These are phyloP conservation scores for Notoglanidium macrostoma DNA, from an alignment of 2,797 vertebrate genomes.

Conservation along the genomic window DNA sequence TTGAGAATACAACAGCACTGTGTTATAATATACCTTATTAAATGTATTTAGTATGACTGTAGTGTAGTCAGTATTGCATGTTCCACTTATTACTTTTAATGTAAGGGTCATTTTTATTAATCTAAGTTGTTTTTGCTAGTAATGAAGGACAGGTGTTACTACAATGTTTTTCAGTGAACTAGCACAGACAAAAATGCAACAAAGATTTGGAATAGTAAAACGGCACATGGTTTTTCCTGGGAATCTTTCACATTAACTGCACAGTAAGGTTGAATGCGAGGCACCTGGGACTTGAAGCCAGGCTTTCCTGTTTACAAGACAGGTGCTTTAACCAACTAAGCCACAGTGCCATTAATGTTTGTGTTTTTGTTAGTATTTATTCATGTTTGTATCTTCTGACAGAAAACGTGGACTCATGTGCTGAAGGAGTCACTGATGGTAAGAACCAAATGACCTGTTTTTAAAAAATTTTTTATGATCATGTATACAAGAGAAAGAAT, in stretches of 20 bases:
- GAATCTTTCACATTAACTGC: background rate
- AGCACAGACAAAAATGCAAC: background rate
- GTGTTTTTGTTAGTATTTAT: background rate
- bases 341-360: background rate
- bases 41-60: too few relatives aligned
- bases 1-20: background rate
- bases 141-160: background rate
- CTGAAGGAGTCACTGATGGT: background rate
- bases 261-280: background rate
- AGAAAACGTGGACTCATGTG: constrained; percentile 18
- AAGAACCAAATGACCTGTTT: background rate
- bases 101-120: background rate
- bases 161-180: background rate
- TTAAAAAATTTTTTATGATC: background rate
- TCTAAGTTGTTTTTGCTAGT: background rate
- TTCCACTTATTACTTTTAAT: background rate
- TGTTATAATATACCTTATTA: background rate
- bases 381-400: background rate
- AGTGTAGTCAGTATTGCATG: background rate
- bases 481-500: too few relatives aligned
- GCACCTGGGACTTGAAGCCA: constrained; percentile 18
- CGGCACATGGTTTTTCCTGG: background rate
- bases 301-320: background rate
- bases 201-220: background rate
- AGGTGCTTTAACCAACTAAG: background rate